Evolutionary conservation across 2,888 invertebrate species (phyloP).

Genomic region (Dryomyza anilis): DNA sequence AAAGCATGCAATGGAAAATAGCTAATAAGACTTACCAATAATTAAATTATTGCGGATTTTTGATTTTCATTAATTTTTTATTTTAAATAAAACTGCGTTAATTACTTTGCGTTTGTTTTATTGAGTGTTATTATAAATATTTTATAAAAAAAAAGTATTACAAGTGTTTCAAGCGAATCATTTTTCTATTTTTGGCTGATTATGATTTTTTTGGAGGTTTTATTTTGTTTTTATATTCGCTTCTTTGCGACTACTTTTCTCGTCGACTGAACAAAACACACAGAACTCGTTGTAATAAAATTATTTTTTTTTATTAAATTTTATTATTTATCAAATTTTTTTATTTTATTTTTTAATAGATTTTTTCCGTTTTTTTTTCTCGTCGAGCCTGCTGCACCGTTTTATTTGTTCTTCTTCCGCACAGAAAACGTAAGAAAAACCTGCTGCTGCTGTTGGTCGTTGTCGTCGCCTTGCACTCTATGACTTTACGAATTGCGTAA

Average conservation of each 20-base stretch:
- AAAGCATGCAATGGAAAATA: too few relatives aligned
- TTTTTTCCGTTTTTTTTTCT: background rate
- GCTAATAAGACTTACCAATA: conserved; percentile 1
- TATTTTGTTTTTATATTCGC: background rate
- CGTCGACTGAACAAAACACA: background rate
- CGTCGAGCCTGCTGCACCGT: background rate
- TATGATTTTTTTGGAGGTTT: conserved; percentile 20
- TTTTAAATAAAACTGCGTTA: background rate
- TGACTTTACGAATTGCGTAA: background rate
- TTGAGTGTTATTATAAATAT: too few relatives aligned
- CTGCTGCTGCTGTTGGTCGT: background rate
- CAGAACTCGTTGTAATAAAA: background rate
- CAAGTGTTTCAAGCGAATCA: conserved; percentile 57
- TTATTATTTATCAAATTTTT: conserved; percentile 1
- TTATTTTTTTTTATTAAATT: background rate
- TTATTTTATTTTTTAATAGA: background rate
- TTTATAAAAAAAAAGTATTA: conserved; percentile 36
- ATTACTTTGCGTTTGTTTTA: too few relatives aligned
- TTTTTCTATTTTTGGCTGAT: conserved; percentile 44
- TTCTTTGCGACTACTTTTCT: background rate
- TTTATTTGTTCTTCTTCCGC: background rate
- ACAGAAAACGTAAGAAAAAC: background rate
- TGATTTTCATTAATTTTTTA: background rate
- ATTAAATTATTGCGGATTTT: background rate
- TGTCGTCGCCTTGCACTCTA: background rate